A percentile compares a stretch with the other conserved stretches of the same genome.
These are phyloP conservation scores for Baccha elongata DNA, from an alignment of 2,888 invertebrate genomes.

Conservation along the genomic window DNA sequence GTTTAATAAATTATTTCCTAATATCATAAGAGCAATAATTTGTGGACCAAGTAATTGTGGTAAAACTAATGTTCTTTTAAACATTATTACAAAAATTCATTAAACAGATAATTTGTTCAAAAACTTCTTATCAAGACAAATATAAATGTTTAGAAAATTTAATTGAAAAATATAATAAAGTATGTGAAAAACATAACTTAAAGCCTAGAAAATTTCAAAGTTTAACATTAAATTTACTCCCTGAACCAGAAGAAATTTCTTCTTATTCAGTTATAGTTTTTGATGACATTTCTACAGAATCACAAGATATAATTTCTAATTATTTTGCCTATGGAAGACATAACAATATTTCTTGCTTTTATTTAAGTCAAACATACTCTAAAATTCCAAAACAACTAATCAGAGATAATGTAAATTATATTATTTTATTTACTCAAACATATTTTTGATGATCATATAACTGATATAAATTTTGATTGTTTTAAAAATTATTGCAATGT, in stretches of 20 bases:
- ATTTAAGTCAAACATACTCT: too few species aligned
- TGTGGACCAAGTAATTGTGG: constrained; percentile 15
- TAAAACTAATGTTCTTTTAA: constrained; percentile 25
- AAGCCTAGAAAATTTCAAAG: constrained; percentile 21
- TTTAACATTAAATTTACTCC: constrained; percentile 20
- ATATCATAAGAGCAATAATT: neutral
- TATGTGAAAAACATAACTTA: constrained; percentile 22
- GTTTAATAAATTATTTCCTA: constrained; percentile 10
- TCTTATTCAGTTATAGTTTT: constrained; percentile 25
- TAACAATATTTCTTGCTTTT: constrained; percentile 2
- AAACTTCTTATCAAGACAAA: constrained; percentile 30
- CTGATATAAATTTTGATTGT: constrained; percentile 17
- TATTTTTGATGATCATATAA: constrained; percentile 31
- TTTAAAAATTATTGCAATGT: constrained; percentile 19
- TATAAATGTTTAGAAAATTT: constrained; percentile 22
- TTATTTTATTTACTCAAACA: constrained; percentile 28
- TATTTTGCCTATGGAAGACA: constrained; percentile 1
- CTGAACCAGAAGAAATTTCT: constrained; percentile 19
- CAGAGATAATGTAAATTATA: constrained; percentile 39
- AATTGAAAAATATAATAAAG: constrained; percentile 20
- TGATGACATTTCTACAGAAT: constrained; percentile 28
- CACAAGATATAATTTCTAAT: constrained; percentile 15
- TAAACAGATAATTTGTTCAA: constrained; percentile 29
- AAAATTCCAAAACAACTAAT: constrained; percentile 34
- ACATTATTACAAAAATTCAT: too few species aligned